A percentile compares a stretch with the other conserved stretches of the same genome.
phyloP scores from a whole-genome alignment of 2,797 vertebrate species.

The Poeciliopsis presidionis region DNA sequence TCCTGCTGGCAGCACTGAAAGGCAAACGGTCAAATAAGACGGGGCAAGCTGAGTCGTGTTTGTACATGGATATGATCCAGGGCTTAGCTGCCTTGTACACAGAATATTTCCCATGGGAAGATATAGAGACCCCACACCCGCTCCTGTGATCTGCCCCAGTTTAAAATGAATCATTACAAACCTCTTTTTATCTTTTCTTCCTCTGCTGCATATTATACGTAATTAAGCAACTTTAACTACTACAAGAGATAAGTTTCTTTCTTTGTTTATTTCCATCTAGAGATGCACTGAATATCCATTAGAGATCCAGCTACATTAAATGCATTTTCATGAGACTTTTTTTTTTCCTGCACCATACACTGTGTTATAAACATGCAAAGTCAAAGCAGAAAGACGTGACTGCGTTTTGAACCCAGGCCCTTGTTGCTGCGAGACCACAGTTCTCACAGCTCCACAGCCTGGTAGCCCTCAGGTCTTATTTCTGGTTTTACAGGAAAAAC shows the following conservation, averaged over 20 bases:
- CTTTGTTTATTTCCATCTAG: not conserved
- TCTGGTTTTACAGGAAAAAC: no score
- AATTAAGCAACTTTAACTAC: not conserved
- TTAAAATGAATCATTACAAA: not conserved
- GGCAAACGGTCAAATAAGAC: conserved; percentile 40
- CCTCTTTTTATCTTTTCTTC: not conserved
- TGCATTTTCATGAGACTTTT: no score
- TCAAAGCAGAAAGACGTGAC: no score
- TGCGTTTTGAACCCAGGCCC: no score
- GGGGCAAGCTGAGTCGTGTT: conserved; percentile 35
- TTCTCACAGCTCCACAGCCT: not conserved
- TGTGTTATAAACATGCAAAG: no score
- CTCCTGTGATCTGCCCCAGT: not conserved
- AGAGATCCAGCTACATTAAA: no score
- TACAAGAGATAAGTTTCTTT: not conserved
- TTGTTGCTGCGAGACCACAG: not conserved
- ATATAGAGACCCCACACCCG: conserved; percentile 5
- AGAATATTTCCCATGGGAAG: conserved; percentile 33
- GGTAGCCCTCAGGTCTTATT: no score
- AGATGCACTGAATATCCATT: no score
- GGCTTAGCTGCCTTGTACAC: conserved; percentile 20
- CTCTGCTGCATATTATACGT: not conserved
- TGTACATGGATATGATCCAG: conserved; percentile 35
- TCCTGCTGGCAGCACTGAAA: conserved; percentile 38
- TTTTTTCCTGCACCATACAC: no score